phyloP scores from a whole-genome alignment of 2,888 invertebrate species.

The Drosophila melanosoma region DNA sequence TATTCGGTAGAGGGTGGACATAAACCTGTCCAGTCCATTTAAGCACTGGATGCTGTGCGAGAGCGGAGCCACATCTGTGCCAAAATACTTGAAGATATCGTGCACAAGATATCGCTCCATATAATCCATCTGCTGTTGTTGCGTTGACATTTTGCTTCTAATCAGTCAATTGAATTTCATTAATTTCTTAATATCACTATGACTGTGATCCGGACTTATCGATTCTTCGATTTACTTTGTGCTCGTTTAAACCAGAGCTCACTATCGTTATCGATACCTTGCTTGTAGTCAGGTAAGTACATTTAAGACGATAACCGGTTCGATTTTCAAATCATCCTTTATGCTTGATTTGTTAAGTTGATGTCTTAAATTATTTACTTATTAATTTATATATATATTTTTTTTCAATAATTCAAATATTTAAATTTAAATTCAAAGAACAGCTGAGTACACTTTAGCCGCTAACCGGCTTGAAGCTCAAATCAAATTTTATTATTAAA shows the following conservation, averaged over 20 bases:
- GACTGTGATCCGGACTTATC: conserved; percentile 6
- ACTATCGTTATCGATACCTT: conserved; percentile 11
- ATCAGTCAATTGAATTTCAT: conserved; percentile 31
- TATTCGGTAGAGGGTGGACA: conserved; percentile 82
- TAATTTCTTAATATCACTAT: conserved; percentile 5
- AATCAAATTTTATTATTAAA: background rate
- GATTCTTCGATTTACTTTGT: background rate
- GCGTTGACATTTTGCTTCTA: conserved; percentile 32
- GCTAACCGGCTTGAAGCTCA: background rate
- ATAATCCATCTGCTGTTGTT: conserved; percentile 67
- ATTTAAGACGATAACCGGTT: background rate
- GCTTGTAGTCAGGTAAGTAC: background rate
- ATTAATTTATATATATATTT: background rate
- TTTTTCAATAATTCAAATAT: background rate
- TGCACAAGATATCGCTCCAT: conserved; percentile 75
- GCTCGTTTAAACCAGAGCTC: conserved; percentile 2
- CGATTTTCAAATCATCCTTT: background rate
- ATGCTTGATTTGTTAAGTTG: background rate
- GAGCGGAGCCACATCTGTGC: conserved; percentile 56
- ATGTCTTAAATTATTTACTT: background rate
- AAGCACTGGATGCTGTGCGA: conserved; percentile 65
- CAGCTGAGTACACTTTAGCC: background rate
- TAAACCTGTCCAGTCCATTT: conserved; percentile 83
- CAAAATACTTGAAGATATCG: conserved; percentile 73
- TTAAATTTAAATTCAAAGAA: background rate